Conservation (phyloP, 2,888 invertebrate genomes). For the Noctua janthe region DNA sequence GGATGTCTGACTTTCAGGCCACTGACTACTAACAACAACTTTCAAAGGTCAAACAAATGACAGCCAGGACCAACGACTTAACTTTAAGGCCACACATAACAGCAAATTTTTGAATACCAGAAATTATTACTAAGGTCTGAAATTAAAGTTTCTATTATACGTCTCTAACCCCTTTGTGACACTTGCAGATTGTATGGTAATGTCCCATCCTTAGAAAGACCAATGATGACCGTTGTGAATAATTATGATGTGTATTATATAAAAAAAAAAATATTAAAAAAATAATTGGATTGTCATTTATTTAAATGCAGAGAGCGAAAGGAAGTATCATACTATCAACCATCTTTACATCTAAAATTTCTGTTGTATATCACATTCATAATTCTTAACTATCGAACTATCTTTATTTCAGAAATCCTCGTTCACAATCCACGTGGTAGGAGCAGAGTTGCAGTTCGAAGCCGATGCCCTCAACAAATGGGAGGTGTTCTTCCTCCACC, state of each 20-base stretch:
- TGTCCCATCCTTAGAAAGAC: no score
- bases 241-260: no score
- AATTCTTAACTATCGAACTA: background rate
- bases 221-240: no score
- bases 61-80: background rate
- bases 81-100: no score
- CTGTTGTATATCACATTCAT: background rate
- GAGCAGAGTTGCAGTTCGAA: constrained; percentile 94
- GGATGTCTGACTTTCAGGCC: background rate
- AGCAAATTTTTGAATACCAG: no score
- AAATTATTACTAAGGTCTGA: no score
- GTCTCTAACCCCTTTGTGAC: no score
- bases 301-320: background rate
- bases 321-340: background rate
- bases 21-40: background rate
- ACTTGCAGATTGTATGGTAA: no score
- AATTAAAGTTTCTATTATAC: no score
- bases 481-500: constrained; percentile 93
- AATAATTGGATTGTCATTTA: background rate
- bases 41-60: background rate
- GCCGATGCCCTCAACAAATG: constrained; percentile 92
- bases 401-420: constrained; percentile 74
- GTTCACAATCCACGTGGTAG: constrained; percentile 89
- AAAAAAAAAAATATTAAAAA: no score
- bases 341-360: background rate